phyloP scores from a whole-genome alignment of 2,888 invertebrate genomes.

The Drosophila sordidula region DNA sequence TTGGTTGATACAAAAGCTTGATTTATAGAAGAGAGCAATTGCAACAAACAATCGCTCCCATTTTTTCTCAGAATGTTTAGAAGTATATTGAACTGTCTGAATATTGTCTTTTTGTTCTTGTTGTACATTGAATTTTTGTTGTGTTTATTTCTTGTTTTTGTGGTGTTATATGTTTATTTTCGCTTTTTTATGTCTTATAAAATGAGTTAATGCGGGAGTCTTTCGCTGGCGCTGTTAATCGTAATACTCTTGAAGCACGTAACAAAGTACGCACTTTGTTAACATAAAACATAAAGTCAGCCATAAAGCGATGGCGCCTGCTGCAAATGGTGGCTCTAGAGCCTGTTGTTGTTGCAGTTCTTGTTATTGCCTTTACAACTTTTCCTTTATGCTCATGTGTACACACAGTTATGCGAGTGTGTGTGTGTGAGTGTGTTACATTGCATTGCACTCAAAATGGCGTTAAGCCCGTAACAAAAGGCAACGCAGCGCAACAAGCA shows the following conservation, averaged over 20 bases:
- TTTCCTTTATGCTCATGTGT: constrained; percentile 32
- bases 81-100: no score
- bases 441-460: constrained; percentile 62
- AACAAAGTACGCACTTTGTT: constrained; percentile 70
- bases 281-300: constrained; percentile 63
- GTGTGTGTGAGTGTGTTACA: constrained; percentile 30
- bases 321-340: constrained; percentile 36
- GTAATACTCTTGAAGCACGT: constrained; percentile 37
- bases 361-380: constrained; percentile 32
- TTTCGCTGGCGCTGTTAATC: constrained; percentile 14
- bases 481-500: constrained; percentile 33
- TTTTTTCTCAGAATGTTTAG: no score
- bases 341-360: constrained; percentile 16
- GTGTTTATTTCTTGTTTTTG: not conserved
- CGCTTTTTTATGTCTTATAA: constrained; percentile 19
- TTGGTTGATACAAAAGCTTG: no score
- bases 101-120: not conserved
- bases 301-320: constrained; percentile 56
- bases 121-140: no score
- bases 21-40: no score
- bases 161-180: not conserved
- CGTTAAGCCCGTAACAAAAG: constrained; percentile 57
- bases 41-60: no score
- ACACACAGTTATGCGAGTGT: constrained; percentile 9
- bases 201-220: constrained; percentile 22